Evolutionary conservation across 2,113 vertebrate genomes (phyloP).

Genomic region (Phoxinus phoxinus): DNA sequence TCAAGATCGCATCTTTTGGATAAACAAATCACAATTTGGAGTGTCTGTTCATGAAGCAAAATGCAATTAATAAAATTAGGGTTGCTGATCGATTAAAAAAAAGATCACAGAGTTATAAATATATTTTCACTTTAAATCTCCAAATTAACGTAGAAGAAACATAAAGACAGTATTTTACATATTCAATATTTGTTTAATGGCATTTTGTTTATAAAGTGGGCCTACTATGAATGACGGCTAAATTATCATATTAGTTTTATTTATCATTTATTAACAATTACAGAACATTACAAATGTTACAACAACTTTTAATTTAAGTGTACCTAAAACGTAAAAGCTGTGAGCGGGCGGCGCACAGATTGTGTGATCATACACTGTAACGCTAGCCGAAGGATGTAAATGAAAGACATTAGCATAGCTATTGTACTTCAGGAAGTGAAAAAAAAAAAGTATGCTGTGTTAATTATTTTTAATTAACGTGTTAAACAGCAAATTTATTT

Average conservation of each 20-base stretch:
- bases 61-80: too few relatives aligned
- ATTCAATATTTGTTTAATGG: not conserved
- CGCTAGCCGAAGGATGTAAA: not conserved
- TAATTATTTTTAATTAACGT: not conserved
- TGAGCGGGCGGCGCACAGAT: not conserved
- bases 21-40: not conserved
- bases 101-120: not conserved
- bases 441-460: not conserved
- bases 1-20: not conserved
- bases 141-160: not conserved
- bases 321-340: not conserved
- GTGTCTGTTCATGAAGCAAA: not conserved
- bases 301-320: not conserved
- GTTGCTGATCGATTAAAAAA: not conserved
- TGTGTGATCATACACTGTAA: not conserved
- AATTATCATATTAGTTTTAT: too few relatives aligned
- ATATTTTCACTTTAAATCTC: not conserved
- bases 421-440: not conserved
- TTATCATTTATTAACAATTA: too few relatives aligned
- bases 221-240: too few relatives aligned
- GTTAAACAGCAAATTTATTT: not conserved
- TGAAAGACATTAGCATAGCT: not conserved
- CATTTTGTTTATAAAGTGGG: not conserved
- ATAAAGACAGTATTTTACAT: not conserved
- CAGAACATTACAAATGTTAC: not conserved